A percentile compares a stretch with the other conserved stretches of the same genome.
phyloP scores from a whole-genome alignment of 1,140 invertebrate species.

The Campoletis sonorensis region DNA sequence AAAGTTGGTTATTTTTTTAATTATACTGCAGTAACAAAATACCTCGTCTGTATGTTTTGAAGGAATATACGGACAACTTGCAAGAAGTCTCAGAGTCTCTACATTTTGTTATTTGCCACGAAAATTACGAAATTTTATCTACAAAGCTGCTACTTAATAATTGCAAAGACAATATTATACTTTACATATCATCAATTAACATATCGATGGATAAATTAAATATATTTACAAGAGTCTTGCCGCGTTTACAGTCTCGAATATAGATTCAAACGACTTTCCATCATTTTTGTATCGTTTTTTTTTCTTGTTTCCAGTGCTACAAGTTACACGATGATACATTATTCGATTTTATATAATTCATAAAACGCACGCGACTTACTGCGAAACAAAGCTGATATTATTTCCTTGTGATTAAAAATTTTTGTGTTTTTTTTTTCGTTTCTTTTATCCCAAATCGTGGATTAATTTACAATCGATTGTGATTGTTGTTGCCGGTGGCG shows the following conservation, averaged over 20 bases:
- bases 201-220: slow-evolving; percentile 25
- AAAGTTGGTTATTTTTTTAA: not conserved
- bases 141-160: slow-evolving; percentile 22
- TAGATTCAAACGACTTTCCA: no score
- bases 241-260: not conserved
- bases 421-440: not conserved
- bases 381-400: not conserved
- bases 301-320: not conserved
- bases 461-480: slow-evolving; percentile 69
- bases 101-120: not conserved
- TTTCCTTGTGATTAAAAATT: no score
- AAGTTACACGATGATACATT: slow-evolving; percentile 10
- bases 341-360: not conserved
- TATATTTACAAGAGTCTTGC: slow-evolving; percentile 35
- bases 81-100: not conserved
- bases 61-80: not conserved
- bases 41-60: slow-evolving; percentile 5
- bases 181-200: slow-evolving; percentile 28
- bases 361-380: not conserved
- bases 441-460: not conserved
- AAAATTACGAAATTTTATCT: slow-evolving; percentile 2
- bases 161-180: slow-evolving; percentile 29
- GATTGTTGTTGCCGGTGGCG: slow-evolving; percentile 75
- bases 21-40: slow-evolving; percentile 39
- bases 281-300: not conserved